Evolutionary conservation across 2,113 vertebrate genomes (phyloP).

Genomic region (Pterocles gutturalis): DNA sequence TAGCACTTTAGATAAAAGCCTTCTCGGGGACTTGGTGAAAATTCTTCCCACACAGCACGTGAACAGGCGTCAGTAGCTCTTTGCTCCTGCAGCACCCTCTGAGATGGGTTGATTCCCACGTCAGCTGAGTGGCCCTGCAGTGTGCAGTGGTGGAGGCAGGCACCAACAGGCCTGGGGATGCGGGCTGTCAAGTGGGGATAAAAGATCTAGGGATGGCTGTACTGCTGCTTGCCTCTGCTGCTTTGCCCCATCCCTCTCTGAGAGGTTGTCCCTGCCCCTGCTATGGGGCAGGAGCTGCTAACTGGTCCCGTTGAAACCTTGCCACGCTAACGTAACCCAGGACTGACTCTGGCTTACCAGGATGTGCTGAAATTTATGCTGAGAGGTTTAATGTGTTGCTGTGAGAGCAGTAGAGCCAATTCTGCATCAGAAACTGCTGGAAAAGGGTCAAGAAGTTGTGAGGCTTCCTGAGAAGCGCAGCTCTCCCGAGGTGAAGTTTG

Average conservation of each 20-base stretch:
- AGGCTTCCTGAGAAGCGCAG: not conserved
- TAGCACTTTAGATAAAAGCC: not conserved
- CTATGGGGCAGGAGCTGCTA: not conserved
- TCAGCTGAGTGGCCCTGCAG: not conserved
- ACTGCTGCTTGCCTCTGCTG: not conserved
- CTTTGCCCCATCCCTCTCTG: not conserved
- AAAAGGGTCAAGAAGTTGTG: not conserved
- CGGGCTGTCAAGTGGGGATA: accelerated
- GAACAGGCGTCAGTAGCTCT: not conserved
- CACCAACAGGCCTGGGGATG: not conserved
- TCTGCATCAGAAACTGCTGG: not conserved
- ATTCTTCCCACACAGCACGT: not conserved
- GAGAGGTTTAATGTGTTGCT: not conserved
- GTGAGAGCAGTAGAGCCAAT: not conserved
- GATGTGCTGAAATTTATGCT: not conserved
- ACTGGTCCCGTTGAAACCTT: not conserved
- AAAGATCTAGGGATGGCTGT: not conserved
- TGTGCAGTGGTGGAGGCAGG: not conserved
- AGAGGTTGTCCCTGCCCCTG: not conserved
- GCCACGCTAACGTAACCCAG: not conserved
- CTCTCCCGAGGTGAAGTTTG: accelerated
- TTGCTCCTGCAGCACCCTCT: not conserved
- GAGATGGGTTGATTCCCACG: not conserved
- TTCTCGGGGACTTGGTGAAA: not conserved
- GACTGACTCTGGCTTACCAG: not conserved